phyloP scores from a whole-genome alignment of 2,113 vertebrate species.

The Octodon degus region DNA sequence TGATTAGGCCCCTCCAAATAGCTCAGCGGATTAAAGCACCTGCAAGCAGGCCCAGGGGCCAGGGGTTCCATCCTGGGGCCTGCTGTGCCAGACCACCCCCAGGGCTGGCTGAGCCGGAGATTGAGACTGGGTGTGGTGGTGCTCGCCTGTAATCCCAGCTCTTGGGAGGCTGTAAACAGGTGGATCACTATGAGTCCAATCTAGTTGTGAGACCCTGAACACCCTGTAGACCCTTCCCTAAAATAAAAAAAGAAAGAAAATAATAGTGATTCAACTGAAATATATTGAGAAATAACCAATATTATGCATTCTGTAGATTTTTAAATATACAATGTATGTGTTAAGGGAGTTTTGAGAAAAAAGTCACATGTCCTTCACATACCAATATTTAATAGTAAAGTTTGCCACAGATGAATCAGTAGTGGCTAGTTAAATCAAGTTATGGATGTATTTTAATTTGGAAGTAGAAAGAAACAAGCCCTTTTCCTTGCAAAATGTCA shows the following conservation, averaged over 20 bases:
- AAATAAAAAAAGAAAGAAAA: slow-evolving; percentile 11
- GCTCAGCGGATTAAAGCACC: too few species aligned
- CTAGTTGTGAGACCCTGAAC: too few species aligned
- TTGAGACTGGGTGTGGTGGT: too few species aligned
- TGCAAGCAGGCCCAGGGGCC: too few species aligned
- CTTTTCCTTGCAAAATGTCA: slow-evolving; percentile 42
- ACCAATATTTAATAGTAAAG: neutral
- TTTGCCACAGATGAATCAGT: slow-evolving; percentile 28
- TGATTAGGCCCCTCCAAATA: neutral
- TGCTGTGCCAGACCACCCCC: too few species aligned
- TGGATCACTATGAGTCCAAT: too few species aligned
- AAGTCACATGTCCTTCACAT: neutral
- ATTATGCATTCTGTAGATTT: neutral
- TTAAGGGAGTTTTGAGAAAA: neutral
- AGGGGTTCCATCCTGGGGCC: too few species aligned
- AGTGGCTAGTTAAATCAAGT: slow-evolving; percentile 41
- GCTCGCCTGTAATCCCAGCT: too few species aligned
- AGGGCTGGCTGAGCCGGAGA: too few species aligned
- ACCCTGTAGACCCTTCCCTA: too few species aligned
- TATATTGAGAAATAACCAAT: slow-evolving; percentile 40
- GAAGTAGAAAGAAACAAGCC: slow-evolving; percentile 4
- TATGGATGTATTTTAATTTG: slow-evolving; percentile 45
- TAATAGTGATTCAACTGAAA: neutral
- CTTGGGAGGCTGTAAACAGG: too few species aligned
- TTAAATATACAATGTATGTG: neutral